phyloP scores from a whole-genome alignment of 2,888 invertebrate genomes.

The Bugulina stolonifera region DNA sequence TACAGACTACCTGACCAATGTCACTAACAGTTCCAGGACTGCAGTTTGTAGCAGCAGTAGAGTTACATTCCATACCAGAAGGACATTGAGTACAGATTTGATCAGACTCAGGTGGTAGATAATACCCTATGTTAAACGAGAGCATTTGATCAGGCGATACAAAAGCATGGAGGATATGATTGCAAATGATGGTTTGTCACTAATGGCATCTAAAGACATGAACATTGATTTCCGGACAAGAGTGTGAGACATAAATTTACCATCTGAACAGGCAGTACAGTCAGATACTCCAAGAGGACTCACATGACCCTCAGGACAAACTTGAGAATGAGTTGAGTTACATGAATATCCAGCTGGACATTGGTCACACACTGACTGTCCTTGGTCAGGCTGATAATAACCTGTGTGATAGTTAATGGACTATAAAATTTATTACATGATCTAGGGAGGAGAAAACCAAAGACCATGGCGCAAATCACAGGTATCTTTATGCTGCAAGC shows the following conservation, averaged over 20 bases:
- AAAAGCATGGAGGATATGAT: no score
- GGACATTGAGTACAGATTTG: slow-evolving; percentile 26
- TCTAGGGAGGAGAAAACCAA: no score
- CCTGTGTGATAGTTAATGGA: no score
- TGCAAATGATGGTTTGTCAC: no score
- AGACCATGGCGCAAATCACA: no score
- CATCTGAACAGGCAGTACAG: neutral
- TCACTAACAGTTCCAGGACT: slow-evolving; percentile 31
- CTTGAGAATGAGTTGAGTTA: neutral
- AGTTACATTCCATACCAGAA: slow-evolving; percentile 31
- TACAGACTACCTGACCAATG: slow-evolving; percentile 24
- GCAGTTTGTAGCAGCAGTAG: slow-evolving; percentile 17
- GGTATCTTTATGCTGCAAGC: no score
- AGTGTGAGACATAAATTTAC: neutral
- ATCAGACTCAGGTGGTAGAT: slow-evolving; percentile 15
- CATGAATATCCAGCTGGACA: slow-evolving; percentile 1
- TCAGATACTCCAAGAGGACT: neutral
- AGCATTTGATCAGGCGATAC: no score
- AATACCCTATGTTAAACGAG: no score
- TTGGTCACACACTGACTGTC: neutral
- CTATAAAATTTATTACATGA: no score
- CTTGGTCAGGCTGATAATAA: neutral
- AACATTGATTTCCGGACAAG: neutral
- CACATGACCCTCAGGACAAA: neutral
- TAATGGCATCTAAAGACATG: no score